phyloP scores from a whole-genome alignment of 2,113 vertebrate genomes.

The Ondatra zibethicus region DNA sequence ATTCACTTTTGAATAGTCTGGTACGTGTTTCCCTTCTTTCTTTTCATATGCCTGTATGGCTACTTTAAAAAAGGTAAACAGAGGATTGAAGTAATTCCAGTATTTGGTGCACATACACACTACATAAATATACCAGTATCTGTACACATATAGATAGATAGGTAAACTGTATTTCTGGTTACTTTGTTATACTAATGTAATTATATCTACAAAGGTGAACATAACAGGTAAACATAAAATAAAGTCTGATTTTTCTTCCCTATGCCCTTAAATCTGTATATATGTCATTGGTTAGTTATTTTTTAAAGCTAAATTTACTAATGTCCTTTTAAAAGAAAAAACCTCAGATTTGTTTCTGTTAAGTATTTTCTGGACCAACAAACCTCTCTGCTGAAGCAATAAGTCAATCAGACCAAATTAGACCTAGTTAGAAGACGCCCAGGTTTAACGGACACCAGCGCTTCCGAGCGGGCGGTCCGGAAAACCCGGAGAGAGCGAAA shows the following conservation, averaged over 20 bases:
- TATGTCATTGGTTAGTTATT: neutral
- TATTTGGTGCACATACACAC: neutral
- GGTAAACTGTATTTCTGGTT: slow-evolving; percentile 3
- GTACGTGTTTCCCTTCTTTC: slow-evolving; percentile 8
- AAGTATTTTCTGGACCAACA: no score
- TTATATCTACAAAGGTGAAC: neutral
- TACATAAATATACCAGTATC: neutral
- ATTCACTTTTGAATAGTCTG: slow-evolving; percentile 27
- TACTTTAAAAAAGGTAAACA: slow-evolving; percentile 24
- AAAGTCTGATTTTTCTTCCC: neutral
- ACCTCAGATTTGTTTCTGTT: neutral
- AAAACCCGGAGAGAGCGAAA: no score
- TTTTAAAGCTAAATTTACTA: slow-evolving; percentile 55
- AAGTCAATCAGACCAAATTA: no score
- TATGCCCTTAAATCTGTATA: neutral
- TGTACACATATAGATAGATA: neutral
- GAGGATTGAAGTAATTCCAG: slow-evolving; percentile 25
- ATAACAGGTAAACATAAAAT: neutral
- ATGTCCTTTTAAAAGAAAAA: neutral
- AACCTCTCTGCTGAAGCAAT: no score
- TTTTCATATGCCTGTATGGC: neutral
- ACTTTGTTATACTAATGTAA: neutral
- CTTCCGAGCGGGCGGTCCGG: no score
- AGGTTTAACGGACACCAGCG: no score
- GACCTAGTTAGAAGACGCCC: no score